Base-by-base conservation (phyloP, 2,113 vertebrate genomes). In the Etheostoma spectabile region DNA sequence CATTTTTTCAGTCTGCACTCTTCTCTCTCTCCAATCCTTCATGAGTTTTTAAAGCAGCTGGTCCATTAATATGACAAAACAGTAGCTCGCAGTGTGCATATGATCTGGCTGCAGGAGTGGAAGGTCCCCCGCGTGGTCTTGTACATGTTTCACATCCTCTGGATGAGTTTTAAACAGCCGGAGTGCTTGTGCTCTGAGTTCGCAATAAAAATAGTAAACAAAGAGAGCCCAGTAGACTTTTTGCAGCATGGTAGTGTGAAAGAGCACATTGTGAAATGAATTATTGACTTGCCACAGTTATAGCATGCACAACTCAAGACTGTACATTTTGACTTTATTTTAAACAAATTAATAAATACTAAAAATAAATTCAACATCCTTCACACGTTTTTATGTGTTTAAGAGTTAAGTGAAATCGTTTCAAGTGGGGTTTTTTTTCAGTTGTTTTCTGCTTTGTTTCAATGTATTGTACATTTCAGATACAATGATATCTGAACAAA, bases 1-100 rank as follows among this genome's bases (percentile, higher is more conserved):
- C 51, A 59, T 82, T 74, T 82, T 82, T 57, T 60, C 57, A 78
- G 45, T 69, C 57, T 18, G 24, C 12, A 15, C n/a, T 59, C 33
- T 13, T 46, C 72, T 74, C 18, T 57, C 18, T 48, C 5, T 16
- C 16, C 62, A 42, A 22, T 80, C 64, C 46, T 33, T 76, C 24
- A 42, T 66, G 48, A 35, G 14, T 75, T 78, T 72, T 74, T 59
- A 74, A 83, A 51, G 51, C 60, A 35, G 22, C 0, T 62, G 53
- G 45, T 66, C 13, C 64, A 22, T 53, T 57, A 53, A 60, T 48
- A 57, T 46, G 57, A 60, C 64, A 46, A 27, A 56, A 53, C 51
- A 61, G 51, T 22, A 30, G 57, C 27, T 38, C 30, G 16, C 51
- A 38, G 45, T 46, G 66, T 45, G 49, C 15, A 52, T 13, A 51